These are phyloP conservation scores for Callyntrura sp. DNA, from an alignment of 2,888 invertebrate genomes.

Conservation along the genomic window DNA sequence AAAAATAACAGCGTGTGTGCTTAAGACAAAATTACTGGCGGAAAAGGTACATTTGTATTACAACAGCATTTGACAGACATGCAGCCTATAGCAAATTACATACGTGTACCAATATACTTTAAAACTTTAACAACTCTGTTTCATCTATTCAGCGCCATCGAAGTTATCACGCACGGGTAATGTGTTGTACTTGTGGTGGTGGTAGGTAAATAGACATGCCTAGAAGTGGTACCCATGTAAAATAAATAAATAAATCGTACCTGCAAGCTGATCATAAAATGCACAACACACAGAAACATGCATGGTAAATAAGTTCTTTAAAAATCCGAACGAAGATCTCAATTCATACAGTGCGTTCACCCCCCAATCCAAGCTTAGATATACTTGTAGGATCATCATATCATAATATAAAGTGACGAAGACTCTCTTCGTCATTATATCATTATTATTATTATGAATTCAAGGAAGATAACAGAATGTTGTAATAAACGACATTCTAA, in stretches of 20 bases:
- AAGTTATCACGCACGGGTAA: neutral
- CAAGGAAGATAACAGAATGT: slow-evolving; percentile 64
- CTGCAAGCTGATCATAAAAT: slow-evolving; percentile 2
- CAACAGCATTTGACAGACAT: too few relatives aligned
- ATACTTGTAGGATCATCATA: slow-evolving; percentile 37
- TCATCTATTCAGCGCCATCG: neutral
- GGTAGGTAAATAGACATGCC: neutral
- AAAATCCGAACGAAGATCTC: slow-evolving; percentile 61
- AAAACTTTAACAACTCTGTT: too few relatives aligned
- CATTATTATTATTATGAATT: slow-evolving; percentile 61
- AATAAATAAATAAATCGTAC: neutral
- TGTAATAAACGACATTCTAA: slow-evolving; percentile 9
- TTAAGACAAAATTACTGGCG: too few relatives aligned
- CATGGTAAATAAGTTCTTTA: slow-evolving; percentile 47
- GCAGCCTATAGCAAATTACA: neutral
- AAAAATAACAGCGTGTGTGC: too few relatives aligned
- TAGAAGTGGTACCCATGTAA: neutral
- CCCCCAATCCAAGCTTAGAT: slow-evolving; percentile 41
- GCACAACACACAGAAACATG: neutral
- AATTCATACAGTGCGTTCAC: slow-evolving; percentile 77
- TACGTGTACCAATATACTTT: neutral
- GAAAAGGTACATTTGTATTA: too few relatives aligned
- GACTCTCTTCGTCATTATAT: slow-evolving; percentile 69
- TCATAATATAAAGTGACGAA: slow-evolving; percentile 29
- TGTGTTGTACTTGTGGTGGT: too few relatives aligned